phyloP scores from a whole-genome alignment of 2,888 invertebrate genomes.

The Drosophila bunnanda region DNA sequence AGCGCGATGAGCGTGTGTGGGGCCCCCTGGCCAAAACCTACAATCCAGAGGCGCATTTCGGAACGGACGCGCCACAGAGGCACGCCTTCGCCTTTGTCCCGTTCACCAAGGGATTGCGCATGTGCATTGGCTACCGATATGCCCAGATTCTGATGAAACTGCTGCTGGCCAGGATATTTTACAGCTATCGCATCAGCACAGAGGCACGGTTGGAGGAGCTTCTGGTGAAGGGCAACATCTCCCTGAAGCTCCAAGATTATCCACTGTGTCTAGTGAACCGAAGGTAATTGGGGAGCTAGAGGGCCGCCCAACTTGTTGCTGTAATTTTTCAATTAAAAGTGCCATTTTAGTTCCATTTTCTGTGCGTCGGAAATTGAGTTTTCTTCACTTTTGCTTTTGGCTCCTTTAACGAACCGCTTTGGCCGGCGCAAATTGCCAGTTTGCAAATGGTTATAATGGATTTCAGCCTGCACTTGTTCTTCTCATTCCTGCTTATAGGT shows the following conservation, averaged over 20 bases:
- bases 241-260: slow-evolving; percentile 79
- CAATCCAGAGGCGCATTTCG: slow-evolving; percentile 82
- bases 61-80: slow-evolving; percentile 49
- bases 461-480: slow-evolving; percentile 26
- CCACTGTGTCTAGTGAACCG: slow-evolving; percentile 74
- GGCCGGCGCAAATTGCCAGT: slow-evolving; percentile 47
- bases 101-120: slow-evolving; percentile 82
- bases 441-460: slow-evolving; percentile 38
- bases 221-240: slow-evolving; percentile 81
- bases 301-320: slow-evolving; percentile 16
- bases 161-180: slow-evolving; percentile 81
- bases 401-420: slow-evolving; percentile 36
- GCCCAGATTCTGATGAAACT: slow-evolving; percentile 81
- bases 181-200: slow-evolving; percentile 74
- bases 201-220: slow-evolving; percentile 70
- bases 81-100: slow-evolving; percentile 82
- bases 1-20: slow-evolving; percentile 80
- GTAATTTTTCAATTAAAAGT: slow-evolving; percentile 74
- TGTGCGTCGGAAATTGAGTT: slow-evolving; percentile 62
- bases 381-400: slow-evolving; percentile 55
- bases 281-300: slow-evolving; percentile 38
- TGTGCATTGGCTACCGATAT: slow-evolving; percentile 83
- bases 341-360: slow-evolving; percentile 63
- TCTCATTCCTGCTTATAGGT: slow-evolving; percentile 8
- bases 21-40: slow-evolving; percentile 75